Base-by-base conservation (phyloP, 2,888 invertebrate species). In the Acronicta leporina region DNA sequence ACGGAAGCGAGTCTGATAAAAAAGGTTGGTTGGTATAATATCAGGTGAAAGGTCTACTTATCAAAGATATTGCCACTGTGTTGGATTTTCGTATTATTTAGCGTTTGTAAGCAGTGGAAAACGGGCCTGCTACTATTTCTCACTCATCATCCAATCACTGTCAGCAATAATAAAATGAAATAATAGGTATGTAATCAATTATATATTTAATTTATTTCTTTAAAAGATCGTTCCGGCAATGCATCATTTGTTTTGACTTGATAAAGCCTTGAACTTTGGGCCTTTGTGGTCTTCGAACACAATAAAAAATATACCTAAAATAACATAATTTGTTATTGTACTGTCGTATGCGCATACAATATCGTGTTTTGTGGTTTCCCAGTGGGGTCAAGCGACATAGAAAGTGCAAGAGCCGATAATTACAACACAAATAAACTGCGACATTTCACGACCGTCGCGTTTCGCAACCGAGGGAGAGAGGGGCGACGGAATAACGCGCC, bases 401-500 rank as follows among this genome's bases (percentile, higher is more conserved):
- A 76, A 76, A 76, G 70, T 70, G 73, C 63, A 73, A 45, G 51
- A 56, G 7, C 57, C 59, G 63, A 69, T 75, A 76, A 75, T 77
- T 67, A 60, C 52, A 56, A 60, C 50, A 57, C 68, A 76, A 79
- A 76, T 79, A 70, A 68, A 67, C 63, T 38, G 46, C 70, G 78
- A 59, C 69, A 69, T 69, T 71, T 70, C 49, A 49, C 67, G 55
- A 49, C 50, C 43, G 56, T 43, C 33, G 20, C 50, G 65, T 78
- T 62, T 70, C 68, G 70, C 68, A 77, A 77, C 59, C 35, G 43
- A 64, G 20, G 13, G n/a, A 6, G 44, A n/a, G 46, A 35, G 40
- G 48, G 10, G 65, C 71, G 58, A 63, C 59, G 75, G 79, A 81
- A 85, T 85, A 20, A 3, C 20, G 82, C 71, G 59, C 41, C 47